These are phyloP conservation scores for Alligator sinensis DNA, from an alignment of 2,113 vertebrate species.

Conservation along the genomic window DNA sequence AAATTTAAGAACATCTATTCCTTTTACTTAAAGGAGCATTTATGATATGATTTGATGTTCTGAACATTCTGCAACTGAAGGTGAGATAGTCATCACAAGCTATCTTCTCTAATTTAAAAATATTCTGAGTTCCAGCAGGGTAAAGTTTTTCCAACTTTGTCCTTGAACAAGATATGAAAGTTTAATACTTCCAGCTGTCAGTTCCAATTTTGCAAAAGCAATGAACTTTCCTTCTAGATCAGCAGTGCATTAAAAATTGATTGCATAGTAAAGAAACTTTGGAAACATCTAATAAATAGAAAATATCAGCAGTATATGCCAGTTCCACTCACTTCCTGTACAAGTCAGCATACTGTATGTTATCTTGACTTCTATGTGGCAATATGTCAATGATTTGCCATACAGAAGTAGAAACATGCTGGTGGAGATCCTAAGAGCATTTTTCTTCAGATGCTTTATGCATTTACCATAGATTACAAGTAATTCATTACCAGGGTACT, in stretches of 20 bases:
- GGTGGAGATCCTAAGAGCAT: not conserved
- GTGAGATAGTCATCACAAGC: not conserved
- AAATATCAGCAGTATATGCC: conserved; percentile 11
- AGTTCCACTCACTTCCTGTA: conserved; percentile 19
- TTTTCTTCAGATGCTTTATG: not conserved
- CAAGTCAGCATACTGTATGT: not conserved
- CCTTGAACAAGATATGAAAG: not conserved
- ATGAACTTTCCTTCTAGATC: not conserved
- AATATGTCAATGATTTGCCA: not conserved
- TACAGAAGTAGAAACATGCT: not conserved
- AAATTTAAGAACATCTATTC: not conserved
- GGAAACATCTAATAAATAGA: conserved; percentile 17
- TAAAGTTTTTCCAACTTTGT: not conserved
- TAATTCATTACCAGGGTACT: not conserved
- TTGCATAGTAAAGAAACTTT: conserved; percentile 5
- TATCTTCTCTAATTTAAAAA: not conserved
- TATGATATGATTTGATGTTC: not conserved
- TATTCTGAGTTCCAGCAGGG: not conserved
- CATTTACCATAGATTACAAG: not conserved
- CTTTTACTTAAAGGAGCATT: not conserved
- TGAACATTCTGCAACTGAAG: not conserved
- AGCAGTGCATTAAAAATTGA: conserved; percentile 3
- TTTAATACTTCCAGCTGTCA: conserved; percentile 29
- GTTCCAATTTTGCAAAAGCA: not conserved
- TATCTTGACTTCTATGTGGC: not conserved